A percentile compares a stretch with the other conserved stretches of the same genome.
These are phyloP conservation scores for Schizaphis graminum DNA, from an alignment of 2,888 invertebrate genomes.

Conservation along the genomic window DNA sequence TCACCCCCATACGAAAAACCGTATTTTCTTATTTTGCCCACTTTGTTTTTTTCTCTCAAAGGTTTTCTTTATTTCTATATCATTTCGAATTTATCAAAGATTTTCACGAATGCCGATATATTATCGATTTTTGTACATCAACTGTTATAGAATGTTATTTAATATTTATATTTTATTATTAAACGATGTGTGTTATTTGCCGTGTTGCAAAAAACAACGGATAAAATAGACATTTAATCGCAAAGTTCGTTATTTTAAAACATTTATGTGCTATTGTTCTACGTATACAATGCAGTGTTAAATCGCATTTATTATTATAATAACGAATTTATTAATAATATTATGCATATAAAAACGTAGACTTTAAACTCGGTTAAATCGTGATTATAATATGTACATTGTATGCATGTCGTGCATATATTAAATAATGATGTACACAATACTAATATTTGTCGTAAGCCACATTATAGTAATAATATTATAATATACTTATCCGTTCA, in stretches of 20 bases:
- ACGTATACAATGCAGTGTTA: background rate
- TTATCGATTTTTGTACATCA: background rate
- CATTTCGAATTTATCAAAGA: background rate
- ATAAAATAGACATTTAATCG: background rate
- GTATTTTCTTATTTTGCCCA: background rate
- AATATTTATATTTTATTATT: background rate
- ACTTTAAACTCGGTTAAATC: background rate
- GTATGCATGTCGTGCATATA: background rate
- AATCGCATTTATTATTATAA: background rate
- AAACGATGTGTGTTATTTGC: background rate
- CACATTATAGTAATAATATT: background rate
- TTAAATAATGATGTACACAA: background rate
- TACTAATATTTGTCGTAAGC: background rate
- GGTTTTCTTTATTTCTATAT: constrained; percentile 15
- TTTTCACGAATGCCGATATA: background rate
- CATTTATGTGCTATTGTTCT: background rate
- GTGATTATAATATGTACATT: background rate
- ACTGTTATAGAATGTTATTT: background rate
- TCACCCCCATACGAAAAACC: background rate
- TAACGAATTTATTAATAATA: background rate
- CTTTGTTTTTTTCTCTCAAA: background rate
- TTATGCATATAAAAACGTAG: background rate
- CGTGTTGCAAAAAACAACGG: background rate
- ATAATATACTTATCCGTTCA: background rate
- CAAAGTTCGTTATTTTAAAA: constrained; percentile 11